Evolutionary conservation across 2,797 vertebrate species (phyloP).

Genomic region (Scolopax bukidnonensis): DNA sequence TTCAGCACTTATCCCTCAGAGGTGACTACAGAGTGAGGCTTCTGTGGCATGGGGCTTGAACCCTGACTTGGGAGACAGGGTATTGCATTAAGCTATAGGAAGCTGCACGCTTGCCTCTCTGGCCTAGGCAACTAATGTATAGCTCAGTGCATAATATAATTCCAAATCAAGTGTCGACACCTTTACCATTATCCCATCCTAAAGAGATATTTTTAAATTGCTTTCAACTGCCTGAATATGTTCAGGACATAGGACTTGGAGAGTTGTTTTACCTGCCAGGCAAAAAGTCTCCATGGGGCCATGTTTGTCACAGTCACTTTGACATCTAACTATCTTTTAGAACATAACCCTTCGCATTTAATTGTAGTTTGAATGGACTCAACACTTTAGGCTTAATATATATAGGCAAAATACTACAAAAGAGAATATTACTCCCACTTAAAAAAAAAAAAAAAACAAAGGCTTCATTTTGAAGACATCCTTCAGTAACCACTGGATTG

Average conservation of each 20-base stretch:
- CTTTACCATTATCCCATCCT: not conserved
- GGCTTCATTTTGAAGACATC: not conserved
- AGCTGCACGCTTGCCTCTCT: not conserved
- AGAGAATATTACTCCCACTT: not conserved
- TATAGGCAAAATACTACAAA: not conserved
- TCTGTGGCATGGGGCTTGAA: not conserved
- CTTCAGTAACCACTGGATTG: not conserved
- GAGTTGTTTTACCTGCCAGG: not conserved
- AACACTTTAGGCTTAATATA: not conserved
- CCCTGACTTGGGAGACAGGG: not conserved
- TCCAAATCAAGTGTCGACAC: not conserved
- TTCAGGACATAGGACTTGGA: not conserved
- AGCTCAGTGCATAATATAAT: not conserved
- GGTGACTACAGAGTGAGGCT: not conserved
- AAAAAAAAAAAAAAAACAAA: not conserved
- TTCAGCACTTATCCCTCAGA: not conserved
- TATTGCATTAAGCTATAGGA: not conserved
- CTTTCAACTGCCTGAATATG: not conserved
- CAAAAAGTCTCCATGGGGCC: not conserved
- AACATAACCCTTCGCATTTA: not conserved
- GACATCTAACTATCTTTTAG: not conserved
- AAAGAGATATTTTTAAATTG: not conserved
- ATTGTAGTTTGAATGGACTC: not conserved
- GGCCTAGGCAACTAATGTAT: too few species aligned
- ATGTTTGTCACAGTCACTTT: not conserved